Percentiles rank a stretch among this genome's conserved stretches.
These are phyloP conservation scores for Umimayanthus kanabou DNA, from an alignment of 92 coral and sea anemone genomes.

Conservation along the genomic window DNA sequence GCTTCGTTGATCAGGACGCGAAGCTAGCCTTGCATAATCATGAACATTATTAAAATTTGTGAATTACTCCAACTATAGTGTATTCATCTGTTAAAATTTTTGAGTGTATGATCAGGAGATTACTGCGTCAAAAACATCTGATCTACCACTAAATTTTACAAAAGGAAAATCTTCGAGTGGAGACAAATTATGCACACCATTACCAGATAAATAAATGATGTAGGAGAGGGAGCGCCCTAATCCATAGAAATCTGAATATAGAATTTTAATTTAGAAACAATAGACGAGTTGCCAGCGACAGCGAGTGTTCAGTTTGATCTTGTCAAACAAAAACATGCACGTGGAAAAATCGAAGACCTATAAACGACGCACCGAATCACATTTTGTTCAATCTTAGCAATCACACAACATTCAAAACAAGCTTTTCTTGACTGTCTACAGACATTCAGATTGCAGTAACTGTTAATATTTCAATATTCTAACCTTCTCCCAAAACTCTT, in stretches of 20 bases:
- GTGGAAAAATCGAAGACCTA: background rate
- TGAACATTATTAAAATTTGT: no score
- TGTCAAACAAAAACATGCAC: background rate
- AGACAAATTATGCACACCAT: background rate
- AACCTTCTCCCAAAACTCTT: constrained; percentile 91
- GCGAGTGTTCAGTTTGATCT: background rate
- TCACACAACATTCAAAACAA: background rate
- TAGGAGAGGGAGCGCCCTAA: no score
- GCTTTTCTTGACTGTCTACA: background rate
- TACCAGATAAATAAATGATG: background rate
- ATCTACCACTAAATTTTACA: no score
- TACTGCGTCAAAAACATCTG: no score
- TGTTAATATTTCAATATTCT: background rate
- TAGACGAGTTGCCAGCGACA: background rate
- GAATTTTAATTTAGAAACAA: no score
- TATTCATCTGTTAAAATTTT: no score
- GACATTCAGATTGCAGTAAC: background rate
- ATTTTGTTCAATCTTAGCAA: background rate
- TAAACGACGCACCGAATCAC: background rate
- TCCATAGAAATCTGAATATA: background rate
- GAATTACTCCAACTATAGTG: no score
- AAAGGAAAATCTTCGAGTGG: background rate
- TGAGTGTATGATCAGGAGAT: no score
- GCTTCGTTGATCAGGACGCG: background rate
- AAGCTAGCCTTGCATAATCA: background rate